Evolutionary conservation across 2,888 invertebrate genomes (phyloP), one percentile per base, ranked within the genome.

Genomic region (Orchesella flavescens): DNA sequence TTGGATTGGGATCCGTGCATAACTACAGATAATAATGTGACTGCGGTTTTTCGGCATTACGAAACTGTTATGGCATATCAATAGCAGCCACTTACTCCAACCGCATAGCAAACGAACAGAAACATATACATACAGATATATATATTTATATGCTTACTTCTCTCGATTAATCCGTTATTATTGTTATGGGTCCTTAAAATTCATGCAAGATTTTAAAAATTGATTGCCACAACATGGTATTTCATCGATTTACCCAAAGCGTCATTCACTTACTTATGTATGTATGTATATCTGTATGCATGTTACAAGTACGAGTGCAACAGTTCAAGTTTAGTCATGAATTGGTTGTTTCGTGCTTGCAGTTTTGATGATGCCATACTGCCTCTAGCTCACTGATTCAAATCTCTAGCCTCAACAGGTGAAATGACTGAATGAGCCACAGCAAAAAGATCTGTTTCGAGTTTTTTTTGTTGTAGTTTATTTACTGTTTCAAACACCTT

Each of bases 131-230:
- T n/a, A n/a, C n/a, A n/a, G 44, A 68, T 34, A 34, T 2, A 34
- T 34, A 34, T 34, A 34, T 34, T 34, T 63, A n/a, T n/a, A n/a
- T 65, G 23, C 19, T 23, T 65, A 23, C 43, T 44, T 10, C 43
- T 9, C 65, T 76, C 24, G 76, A 55, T 61, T 78, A 61, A 69
- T 78, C 77, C 77, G 77, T 78, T 76, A 76, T 69, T 46, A 69
- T 69, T 46, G 53, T 69, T 69, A 23, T 69, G 69, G 49, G 49
- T 69, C 69, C 69, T 21, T 53, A 12, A 53, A 49, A 34, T 69
- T 69, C 49, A 69, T 44, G 23, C 19, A 24, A 53, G 69, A 69
- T 76, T 68, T 66, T 34, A 10, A 55, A 76, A 57, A 66, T 68
- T 76, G 77, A 69, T 71, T 78, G 66, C 69, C 46, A 49, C 23